Conservation (phyloP, 1,140 invertebrate species). For the Scaptomyza montana region DNA sequence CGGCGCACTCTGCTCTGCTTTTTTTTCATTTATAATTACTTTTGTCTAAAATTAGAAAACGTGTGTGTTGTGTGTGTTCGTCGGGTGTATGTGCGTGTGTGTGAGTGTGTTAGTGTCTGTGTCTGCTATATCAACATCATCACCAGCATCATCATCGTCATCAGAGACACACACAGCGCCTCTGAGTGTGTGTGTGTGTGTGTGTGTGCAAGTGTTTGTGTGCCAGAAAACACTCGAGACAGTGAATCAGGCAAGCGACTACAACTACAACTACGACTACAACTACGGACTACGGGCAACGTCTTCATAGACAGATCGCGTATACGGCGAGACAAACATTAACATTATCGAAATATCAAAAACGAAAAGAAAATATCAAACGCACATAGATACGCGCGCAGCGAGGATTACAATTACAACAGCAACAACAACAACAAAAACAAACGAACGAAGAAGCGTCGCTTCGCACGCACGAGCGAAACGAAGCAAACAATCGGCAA, state of each 20-base stretch:
- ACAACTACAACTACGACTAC: conserved; percentile 27
- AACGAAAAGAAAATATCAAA: conserved; percentile 33
- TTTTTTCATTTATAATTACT: conserved; percentile 83
- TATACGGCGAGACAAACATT: conserved; percentile 79
- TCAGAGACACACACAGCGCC: conserved; percentile 41
- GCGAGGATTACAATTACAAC: conserved; percentile 79
- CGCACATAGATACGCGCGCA: conserved; percentile 51
- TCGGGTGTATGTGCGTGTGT: conserved; percentile 39
- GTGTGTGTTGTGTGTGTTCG: conserved; percentile 70
- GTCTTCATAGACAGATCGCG: conserved; percentile 76
- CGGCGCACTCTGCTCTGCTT: conserved; percentile 79
- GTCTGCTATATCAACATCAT: conserved; percentile 81
- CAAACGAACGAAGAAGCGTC: conserved; percentile 47
- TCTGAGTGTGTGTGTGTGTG: conserved; percentile 44
- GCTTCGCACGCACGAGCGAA: conserved; percentile 51
- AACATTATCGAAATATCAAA: conserved; percentile 42
- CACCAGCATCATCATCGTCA: conserved; percentile 66
- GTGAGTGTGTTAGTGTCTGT: conserved; percentile 46
- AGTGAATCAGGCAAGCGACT: conserved; percentile 73
- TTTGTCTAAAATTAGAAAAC: conserved; percentile 84
- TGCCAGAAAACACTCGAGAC: conserved; percentile 70
- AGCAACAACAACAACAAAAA: conserved; percentile 34
- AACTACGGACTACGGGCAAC: conserved; percentile 34
- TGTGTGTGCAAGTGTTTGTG: conserved; percentile 55
- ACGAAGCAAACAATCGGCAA: conserved; percentile 53